A percentile compares a stretch with the other conserved stretches of the same genome.
Conservation (phyloP, 2,888 invertebrate species). For the Eupithecia exiguata region DNA sequence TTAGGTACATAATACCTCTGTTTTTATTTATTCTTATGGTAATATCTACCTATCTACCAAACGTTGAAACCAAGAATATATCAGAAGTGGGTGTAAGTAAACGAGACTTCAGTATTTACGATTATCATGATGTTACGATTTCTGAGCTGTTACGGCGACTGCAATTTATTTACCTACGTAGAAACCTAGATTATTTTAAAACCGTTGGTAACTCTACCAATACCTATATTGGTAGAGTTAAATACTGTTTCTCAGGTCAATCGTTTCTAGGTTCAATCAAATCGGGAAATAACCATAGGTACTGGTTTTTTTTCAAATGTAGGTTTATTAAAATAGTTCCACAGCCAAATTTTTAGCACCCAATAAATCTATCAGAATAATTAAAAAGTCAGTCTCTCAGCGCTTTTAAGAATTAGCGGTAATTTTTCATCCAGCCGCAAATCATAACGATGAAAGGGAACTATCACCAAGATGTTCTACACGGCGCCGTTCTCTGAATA, state of each 20-base stretch:
- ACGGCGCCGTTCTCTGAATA: constrained; percentile 8
- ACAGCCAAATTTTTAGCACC: not conserved
- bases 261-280: not conserved
- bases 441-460: constrained; percentile 27
- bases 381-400: constrained; percentile 13
- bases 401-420: constrained; percentile 6
- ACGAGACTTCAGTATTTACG: not conserved
- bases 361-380: constrained; percentile 13
- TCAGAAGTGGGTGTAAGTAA: not conserved
- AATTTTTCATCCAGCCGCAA: constrained; percentile 14
- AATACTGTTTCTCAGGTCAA: not conserved
- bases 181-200: not conserved
- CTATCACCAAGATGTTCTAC: constrained; percentile 12
- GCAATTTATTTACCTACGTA: not conserved
- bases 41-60: not conserved
- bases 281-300: not conserved
- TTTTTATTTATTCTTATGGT: no score
- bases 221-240: not conserved
- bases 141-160: not conserved
- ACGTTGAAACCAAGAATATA: not conserved
- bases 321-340: not conserved
- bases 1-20: not conserved
- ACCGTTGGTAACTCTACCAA: no score
- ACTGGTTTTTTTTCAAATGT: not conserved
- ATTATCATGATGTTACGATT: not conserved